phyloP scores from a whole-genome alignment of 2,113 vertebrate species.

The Leptodactylus fuscus region DNA sequence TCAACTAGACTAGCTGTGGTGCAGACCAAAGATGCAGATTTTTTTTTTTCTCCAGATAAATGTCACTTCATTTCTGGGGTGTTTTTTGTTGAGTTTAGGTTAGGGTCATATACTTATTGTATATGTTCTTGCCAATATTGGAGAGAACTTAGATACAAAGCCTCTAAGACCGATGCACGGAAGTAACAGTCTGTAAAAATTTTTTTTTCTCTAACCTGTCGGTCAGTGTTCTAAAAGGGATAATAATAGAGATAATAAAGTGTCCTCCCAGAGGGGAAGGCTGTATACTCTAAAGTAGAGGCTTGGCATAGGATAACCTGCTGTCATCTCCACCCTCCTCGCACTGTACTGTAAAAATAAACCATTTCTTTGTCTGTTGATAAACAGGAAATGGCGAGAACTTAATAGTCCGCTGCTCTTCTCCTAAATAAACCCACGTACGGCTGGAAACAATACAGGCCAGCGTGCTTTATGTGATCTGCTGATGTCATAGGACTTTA shows the following conservation, averaged over 20 bases:
- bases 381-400: constrained; percentile 39
- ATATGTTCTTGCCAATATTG: no score
- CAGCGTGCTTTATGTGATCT: background rate
- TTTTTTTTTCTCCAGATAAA: no score
- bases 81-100: no score
- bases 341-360: constrained; percentile 18
- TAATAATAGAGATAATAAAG: constrained; percentile 11
- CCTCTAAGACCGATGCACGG: background rate
- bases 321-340: background rate
- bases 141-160: background rate
- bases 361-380: constrained; percentile 23
- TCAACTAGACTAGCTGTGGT: no score
- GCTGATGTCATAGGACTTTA: background rate
- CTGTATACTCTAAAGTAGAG: background rate
- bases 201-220: background rate
- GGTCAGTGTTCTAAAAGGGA: background rate
- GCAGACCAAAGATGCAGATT: no score
- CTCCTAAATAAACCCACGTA: constrained; percentile 8
- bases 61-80: no score
- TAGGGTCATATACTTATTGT: no score
- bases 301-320: background rate
- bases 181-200: background rate
- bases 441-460: background rate
- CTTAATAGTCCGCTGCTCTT: background rate
- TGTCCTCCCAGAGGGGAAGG: background rate